Conservation (phyloP, 2,797 vertebrate species). For the Phyllotis vaccarum region DNA sequence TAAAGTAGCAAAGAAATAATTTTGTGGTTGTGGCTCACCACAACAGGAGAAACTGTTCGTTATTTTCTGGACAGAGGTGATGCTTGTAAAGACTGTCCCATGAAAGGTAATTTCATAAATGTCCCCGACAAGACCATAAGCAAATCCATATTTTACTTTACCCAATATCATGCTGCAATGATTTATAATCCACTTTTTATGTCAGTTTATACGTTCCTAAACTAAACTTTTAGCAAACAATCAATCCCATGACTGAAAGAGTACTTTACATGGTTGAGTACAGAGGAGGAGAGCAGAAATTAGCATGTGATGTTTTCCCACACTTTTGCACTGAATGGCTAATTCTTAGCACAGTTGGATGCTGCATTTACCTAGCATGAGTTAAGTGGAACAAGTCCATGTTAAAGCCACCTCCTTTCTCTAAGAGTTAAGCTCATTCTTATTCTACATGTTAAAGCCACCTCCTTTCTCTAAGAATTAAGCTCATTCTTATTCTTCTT, state of each 20-base stretch:
- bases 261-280: constrained; percentile 65
- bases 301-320: constrained; percentile 64
- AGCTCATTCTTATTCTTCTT: background rate
- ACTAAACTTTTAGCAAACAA: constrained; percentile 69
- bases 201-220: constrained; percentile 58
- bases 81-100: constrained; percentile 20
- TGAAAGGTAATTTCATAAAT: constrained; percentile 66
- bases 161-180: constrained; percentile 54
- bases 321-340: constrained; percentile 59
- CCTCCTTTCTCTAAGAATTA: constrained; percentile 20
- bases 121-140: constrained; percentile 53
- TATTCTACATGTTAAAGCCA: too few species aligned
- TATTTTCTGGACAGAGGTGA: constrained; percentile 63
- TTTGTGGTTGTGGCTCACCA: background rate
- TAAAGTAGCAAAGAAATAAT: background rate
- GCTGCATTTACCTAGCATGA: constrained; percentile 21
- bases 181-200: constrained; percentile 67
- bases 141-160: constrained; percentile 67
- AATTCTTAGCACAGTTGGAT: constrained; percentile 54
- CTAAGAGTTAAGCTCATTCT: constrained; percentile 11
- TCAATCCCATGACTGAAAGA: constrained; percentile 68
- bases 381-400: background rate
- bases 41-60: background rate
- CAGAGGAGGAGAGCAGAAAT: constrained; percentile 68
- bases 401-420: constrained; percentile 8